Evolutionary conservation across 1,140 invertebrate genomes (phyloP).

Genomic region (Tetramorium alpestre): DNA sequence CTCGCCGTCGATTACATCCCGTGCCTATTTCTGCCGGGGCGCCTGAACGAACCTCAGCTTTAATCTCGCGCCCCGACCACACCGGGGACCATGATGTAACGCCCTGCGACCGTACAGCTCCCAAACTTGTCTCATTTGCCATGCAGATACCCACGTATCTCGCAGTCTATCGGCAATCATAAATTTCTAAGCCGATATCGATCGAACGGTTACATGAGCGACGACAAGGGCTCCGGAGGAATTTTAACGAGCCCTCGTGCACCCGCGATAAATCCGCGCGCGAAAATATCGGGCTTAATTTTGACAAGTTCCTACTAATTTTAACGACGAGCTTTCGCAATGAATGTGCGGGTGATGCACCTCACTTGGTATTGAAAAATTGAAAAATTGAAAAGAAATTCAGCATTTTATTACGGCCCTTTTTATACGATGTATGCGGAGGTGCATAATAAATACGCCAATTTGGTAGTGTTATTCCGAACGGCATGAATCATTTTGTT

Average conservation of each 20-base stretch:
- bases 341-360: not conserved
- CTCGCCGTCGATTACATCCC: not conserved
- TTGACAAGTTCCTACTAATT: not conserved
- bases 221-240: not conserved
- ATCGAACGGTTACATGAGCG: not conserved
- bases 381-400: not conserved
- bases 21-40: conserved; percentile 23
- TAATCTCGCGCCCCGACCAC: not conserved
- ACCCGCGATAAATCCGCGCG: not conserved
- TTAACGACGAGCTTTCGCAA: not conserved
- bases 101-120: not conserved
- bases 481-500: conserved; percentile 47
- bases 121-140: conserved; percentile 37
- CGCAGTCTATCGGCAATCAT: conserved; percentile 11
- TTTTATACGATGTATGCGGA: not conserved
- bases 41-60: conserved; percentile 29
- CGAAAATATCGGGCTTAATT: not conserved
- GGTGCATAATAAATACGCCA: not conserved
- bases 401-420: not conserved
- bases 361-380: not conserved
- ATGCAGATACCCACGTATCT: not conserved
- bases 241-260: not conserved
- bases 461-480: not conserved
- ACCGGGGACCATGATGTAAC: conserved; percentile 28
- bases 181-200: conserved; percentile 14